Percentiles rank a stretch among this genome's conserved stretches.
These are phyloP conservation scores for Laothoe populi DNA, from an alignment of 2,888 invertebrate species.

Conservation along the genomic window DNA sequence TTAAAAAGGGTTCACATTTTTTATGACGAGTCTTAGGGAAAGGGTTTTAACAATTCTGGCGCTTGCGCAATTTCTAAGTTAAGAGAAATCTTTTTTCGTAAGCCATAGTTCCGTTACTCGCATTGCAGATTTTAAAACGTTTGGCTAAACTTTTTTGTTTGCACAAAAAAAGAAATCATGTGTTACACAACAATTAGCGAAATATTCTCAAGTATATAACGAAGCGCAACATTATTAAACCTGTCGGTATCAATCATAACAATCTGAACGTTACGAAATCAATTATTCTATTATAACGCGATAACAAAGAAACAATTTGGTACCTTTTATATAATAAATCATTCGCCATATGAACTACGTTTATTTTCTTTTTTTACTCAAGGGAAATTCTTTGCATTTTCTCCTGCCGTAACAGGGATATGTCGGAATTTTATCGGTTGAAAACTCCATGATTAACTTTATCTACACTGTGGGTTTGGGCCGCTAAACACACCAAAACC, in stretches of 20 bases:
- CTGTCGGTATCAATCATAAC: background rate
- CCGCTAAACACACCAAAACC: no score
- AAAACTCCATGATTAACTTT: no score
- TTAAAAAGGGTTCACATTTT: background rate
- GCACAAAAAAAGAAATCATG: slow-evolving; percentile 7
- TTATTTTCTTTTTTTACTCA: background rate
- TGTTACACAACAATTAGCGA: slow-evolving; percentile 3
- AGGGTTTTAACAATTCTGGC: background rate
- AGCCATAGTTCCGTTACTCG: no score
- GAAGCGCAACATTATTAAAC: background rate
- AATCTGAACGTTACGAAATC: background rate
- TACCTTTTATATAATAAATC: background rate
- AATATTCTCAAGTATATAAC: background rate
- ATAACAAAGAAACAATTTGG: background rate
- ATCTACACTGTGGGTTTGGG: no score
- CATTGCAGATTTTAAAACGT: background rate
- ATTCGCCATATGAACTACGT: background rate
- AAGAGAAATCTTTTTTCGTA: background rate
- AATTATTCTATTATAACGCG: background rate
- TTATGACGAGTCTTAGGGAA: background rate
- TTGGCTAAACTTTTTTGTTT: background rate
- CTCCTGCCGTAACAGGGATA: no score
- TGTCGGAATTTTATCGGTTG: no score
- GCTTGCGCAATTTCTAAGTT: background rate
- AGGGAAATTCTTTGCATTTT: no score